These are phyloP conservation scores for Parauchenoglanis punctatus DNA, from an alignment of 2,797 vertebrate genomes.

Conservation along the genomic window DNA sequence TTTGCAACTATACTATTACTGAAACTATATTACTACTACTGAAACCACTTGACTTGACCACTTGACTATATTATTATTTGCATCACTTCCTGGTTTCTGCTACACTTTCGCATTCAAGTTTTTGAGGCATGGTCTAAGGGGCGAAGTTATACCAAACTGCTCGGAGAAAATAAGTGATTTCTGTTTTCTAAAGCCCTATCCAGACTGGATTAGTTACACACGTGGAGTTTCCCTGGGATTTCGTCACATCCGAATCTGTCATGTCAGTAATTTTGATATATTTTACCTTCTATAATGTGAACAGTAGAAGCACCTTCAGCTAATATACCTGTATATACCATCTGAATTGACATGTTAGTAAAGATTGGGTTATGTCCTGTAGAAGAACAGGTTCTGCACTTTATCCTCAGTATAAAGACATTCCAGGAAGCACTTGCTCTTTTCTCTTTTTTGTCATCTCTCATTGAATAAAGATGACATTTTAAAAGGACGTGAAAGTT, in stretches of 20 bases:
- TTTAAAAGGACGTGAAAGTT: no score
- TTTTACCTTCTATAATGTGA: neutral
- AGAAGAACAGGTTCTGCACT: neutral
- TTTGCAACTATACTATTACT: neutral
- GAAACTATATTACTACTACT: no score
- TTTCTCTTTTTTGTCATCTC: neutral
- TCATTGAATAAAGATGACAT: no score
- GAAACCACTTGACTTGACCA: no score
- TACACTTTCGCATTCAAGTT: neutral
- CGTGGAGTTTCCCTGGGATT: neutral
- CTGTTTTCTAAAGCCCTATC: neutral
- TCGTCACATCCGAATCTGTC: neutral
- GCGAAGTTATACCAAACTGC: neutral
- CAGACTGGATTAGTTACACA: neutral
- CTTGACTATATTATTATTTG: neutral
- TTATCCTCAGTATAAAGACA: neutral
- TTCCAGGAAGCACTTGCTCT: neutral
- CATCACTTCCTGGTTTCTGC: neutral
- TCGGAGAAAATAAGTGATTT: neutral
- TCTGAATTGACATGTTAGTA: neutral
- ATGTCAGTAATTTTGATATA: neutral
- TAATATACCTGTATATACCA: neutral
- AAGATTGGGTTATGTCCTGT: neutral
- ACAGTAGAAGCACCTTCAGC: neutral
- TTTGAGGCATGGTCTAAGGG: neutral